Evolutionary conservation across 2,888 invertebrate genomes (phyloP).

Genomic region (Germaria angustata): DNA sequence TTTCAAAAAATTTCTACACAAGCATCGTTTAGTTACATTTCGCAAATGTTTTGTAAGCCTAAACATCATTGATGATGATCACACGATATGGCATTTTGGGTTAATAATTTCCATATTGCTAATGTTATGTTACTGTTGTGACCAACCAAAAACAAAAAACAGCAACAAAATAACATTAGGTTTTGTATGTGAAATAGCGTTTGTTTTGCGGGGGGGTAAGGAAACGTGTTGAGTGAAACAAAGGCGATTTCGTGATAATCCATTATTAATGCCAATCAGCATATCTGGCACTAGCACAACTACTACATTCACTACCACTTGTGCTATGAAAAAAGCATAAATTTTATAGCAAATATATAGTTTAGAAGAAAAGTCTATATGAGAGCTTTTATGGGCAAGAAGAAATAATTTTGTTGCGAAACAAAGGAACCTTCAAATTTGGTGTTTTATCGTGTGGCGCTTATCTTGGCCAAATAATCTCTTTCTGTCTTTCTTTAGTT

Average conservation of each 20-base stretch:
- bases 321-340: background rate
- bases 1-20: background rate
- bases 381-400: background rate
- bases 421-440: slow-evolving; percentile 66
- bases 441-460: slow-evolving; percentile 73
- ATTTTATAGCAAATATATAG: slow-evolving; percentile 20
- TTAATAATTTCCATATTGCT: slow-evolving; percentile 77
- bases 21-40: slow-evolving; percentile 4
- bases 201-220: background rate
- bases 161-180: background rate
- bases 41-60: slow-evolving; percentile 19
- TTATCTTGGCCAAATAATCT: slow-evolving; percentile 71
- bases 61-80: slow-evolving; percentile 73
- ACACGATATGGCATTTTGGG: slow-evolving; percentile 75
- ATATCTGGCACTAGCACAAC: slow-evolving; percentile 69
- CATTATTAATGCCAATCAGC: slow-evolving; percentile 81
- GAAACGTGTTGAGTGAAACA: slow-evolving; percentile 12
- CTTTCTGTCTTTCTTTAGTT: slow-evolving; percentile 41
- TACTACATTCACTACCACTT: slow-evolving; percentile 39
- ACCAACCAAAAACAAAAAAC: slow-evolving; percentile 42
- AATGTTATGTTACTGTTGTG: slow-evolving; percentile 66
- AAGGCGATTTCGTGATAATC: slow-evolving; percentile 80
- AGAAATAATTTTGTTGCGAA: slow-evolving; percentile 32
- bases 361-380: slow-evolving; percentile 19
- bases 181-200: background rate